Base-by-base conservation (phyloP, 2,797 vertebrate species). In the Notolepis coatsorum region DNA sequence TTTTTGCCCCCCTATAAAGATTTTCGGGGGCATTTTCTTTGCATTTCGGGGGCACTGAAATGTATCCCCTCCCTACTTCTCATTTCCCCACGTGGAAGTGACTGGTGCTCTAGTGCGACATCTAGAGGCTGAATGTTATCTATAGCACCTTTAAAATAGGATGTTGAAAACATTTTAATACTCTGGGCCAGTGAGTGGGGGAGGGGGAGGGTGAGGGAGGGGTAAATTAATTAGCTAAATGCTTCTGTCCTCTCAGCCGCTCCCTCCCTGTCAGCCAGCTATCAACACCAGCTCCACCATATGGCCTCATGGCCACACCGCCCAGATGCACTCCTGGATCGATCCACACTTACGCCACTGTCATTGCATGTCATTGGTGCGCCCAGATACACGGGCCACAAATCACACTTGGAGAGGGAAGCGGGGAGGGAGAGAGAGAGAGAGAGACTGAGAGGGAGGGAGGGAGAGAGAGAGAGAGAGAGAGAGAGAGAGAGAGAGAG, bases 211-310 rank as follows among this genome's bases (percentile, higher is more conserved):
- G 15, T 30, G 6, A 25, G 35, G 3, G 35, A 20, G 43, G 33
- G 60, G 56, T 12, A 73, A 61, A 81, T 78, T 82, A 51, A 82
- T 85, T 76, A 77, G 65, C 50, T 31, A 77, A 77, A 79, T 57
- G 57, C 45, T 52, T 71, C 55, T 61, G 58, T 18, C 49, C 27
- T 15, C 21, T 24, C 28, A n/a, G 7, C n/a, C 21, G 43, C 10
- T 7, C 23, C 12, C 9, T 72, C 73, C 50, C 53, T 31, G 72
- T 82, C 74, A 69, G 50, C 51, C 61, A 50, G 58, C 70, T 45
- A 47, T 79, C 66, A 78, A 48, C 65, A 42, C 35, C 0, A 17
- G n/a, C 64, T 59, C 65, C 45, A 21, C 30, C n/a, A n/a, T n/a
- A n/a, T n/a, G 62, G 61, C 56, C n/a, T 60, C 20, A 28, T 50